These are phyloP conservation scores for Xyrichtys novacula DNA, from an alignment of 2,797 vertebrate species.

Conservation along the genomic window DNA sequence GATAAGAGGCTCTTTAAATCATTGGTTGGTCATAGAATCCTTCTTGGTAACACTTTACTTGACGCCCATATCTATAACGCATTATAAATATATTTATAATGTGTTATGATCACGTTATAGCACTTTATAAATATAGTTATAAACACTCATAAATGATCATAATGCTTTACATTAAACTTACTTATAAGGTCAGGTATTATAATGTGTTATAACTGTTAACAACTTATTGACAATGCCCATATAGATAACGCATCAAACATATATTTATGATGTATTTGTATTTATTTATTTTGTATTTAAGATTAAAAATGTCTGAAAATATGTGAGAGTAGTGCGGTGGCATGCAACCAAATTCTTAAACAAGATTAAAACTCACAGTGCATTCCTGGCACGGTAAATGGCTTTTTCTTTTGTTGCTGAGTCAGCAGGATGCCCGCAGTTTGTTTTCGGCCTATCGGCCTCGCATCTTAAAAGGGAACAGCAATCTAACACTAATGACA, in stretches of 20 bases:
- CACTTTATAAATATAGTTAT: too few species aligned
- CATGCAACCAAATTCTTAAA: conserved; percentile 26
- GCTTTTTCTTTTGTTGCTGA: conserved; percentile 31
- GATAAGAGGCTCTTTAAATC: not conserved
- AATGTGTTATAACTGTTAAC: too few species aligned
- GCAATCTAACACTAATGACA: conserved; percentile 10
- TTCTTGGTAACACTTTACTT: too few species aligned
- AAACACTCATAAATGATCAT: too few species aligned
- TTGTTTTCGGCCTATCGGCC: conserved; percentile 25
- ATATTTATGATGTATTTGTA: too few species aligned
- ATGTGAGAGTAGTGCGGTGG: conserved; percentile 18
- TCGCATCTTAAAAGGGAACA: conserved; percentile 5
- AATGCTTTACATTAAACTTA: too few species aligned
- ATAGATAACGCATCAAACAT: too few species aligned
- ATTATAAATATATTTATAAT: too few species aligned
- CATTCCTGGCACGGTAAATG: conserved; percentile 36
- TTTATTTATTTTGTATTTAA: conserved; percentile 2
- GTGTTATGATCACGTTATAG: too few species aligned
- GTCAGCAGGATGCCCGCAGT: conserved; percentile 19
- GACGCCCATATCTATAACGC: too few species aligned
- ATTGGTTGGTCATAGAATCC: not conserved
- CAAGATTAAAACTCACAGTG: conserved; percentile 21
- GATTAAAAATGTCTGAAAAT: conserved; percentile 20
- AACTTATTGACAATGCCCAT: too few species aligned
- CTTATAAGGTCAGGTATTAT: too few species aligned